Base-by-base conservation (phyloP, 2,113 vertebrate genomes). In the Coracopsis vasa region DNA sequence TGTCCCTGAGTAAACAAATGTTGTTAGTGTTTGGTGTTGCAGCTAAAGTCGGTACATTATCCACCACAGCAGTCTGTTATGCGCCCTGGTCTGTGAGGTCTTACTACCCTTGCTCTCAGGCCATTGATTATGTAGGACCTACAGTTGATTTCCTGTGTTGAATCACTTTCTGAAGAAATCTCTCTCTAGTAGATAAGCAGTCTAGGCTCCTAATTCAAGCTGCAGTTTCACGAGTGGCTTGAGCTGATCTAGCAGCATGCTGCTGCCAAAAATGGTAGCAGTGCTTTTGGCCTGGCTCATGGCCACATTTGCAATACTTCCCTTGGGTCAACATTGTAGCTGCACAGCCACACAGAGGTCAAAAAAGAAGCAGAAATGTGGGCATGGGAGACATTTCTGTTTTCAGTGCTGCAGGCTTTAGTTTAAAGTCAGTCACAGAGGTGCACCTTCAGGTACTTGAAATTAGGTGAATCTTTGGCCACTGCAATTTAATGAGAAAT, bases 271-370 rank as follows among this genome's bases (percentile, higher is more conserved):
- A 88, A 75, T 80, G 74, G 80, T 75, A 80, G 62, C 7, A 0
- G 8, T 75, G 69, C 35, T 53, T 53, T 70, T 75, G 69, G 75
- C 31, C 51, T 75, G 93, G 84, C 93, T 74, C 7, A 1, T 9
- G 13, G 62, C 88, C 84, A 47, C 13, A 0, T 51, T 51, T 33
- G 16, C 35, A 74, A 0, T 25, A 12, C 61, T 56, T 83, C 47
- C 33, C 24, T 24, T 35, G 47, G 0, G 0, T 62, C 58, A 56
- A 1, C 8, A 2, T 14, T 42, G 31, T 17, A 37, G 24, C 75
- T 48, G 41, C 42, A 15, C 37, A 37, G 29, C 56, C 35, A 33
- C 28, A 11, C 45, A 41, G 35, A 29, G 50, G 3, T 29, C 1
- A 1, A 37, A 29, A 47, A 42, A 19, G 58, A 45, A 58, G 54